Base-by-base conservation (phyloP, 2,113 vertebrate genomes). In the Myrmecobius fasciatus region DNA sequence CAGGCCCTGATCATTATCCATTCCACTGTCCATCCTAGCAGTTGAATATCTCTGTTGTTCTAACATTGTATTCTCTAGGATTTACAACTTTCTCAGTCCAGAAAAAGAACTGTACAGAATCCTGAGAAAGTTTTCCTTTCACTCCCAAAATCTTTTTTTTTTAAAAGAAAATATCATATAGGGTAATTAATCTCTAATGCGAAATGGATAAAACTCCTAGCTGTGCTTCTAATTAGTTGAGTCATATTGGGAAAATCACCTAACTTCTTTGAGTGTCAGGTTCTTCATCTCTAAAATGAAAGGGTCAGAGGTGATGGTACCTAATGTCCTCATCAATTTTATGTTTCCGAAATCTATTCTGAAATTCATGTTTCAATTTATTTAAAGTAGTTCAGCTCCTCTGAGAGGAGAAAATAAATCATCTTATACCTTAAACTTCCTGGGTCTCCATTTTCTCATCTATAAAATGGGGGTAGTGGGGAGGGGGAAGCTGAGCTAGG, bases 101-200 rank as follows among this genome's bases (percentile, higher is more conserved):
- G 53, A 91, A 96, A 95, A 94, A 67, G 96, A 96, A n/a, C 96
- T 49, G 20, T 8, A 7, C 91, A 93, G n/a, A 43, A 88, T 2
- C 83, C 95, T 53, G 31, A 43, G n/a, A 93, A 89, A 31, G 1
- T 60, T 96, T 48, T 91, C 96, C 93, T 5, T n/a, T 75, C 31
- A 75, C 89, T 94, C 46, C 26, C 28, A 46, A 12, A 3, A 0
- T 93, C 92, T 22, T 47, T 91, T 60, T 22, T 93, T 46, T 96
- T 91, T 48, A 92, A 89, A 96, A 91, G 93, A 51, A 91, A 96
- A 95, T 67, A 67, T 14, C 5, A 31, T 36, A 17, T 20, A 67
- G 31, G 31, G 12, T 4, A 67, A 67, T 14, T 0, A 67, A 12
- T 11, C 28, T 60, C 28, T 60, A 60, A 60, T 28, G 54, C 28